A percentile compares a stretch with the other conserved stretches of the same genome.
phyloP scores from a whole-genome alignment of 2,797 vertebrate genomes.

The Sebastes oblongus region DNA sequence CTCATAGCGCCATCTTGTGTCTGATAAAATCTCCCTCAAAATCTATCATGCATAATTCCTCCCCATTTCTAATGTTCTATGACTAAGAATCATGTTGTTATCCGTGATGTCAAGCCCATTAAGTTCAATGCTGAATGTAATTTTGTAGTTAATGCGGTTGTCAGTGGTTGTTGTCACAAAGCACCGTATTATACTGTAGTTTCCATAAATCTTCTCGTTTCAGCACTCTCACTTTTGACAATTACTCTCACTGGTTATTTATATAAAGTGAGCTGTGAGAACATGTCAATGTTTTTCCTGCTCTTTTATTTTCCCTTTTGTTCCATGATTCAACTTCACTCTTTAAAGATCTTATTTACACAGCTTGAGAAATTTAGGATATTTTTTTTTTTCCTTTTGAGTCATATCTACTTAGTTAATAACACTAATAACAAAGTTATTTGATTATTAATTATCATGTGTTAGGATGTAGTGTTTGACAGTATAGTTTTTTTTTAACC shows the following conservation, averaged over 20 bases:
- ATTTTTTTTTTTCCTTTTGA: neutral
- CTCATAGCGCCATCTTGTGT: constrained; percentile 75
- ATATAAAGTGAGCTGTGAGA: neutral
- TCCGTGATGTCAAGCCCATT: neutral
- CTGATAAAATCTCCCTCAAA: neutral
- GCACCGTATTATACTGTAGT: neutral
- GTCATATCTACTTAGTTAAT: neutral
- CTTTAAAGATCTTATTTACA: neutral
- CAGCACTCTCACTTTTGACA: neutral
- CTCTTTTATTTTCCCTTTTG: neutral
- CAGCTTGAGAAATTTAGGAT: neutral
- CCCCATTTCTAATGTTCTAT: neutral
- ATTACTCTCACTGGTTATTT: neutral
- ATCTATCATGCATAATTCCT: neutral
- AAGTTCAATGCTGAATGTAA: neutral
- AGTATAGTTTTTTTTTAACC: neutral
- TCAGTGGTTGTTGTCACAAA: neutral
- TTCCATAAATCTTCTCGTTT: neutral
- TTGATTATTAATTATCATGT: neutral
- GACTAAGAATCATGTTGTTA: neutral
- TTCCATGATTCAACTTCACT: neutral
- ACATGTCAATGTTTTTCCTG: neutral
- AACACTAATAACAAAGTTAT: neutral
- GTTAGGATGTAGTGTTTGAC: neutral
- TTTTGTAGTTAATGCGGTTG: neutral